These are phyloP conservation scores for Salarias fasciatus DNA, from an alignment of 2,797 vertebrate genomes.

Conservation along the genomic window DNA sequence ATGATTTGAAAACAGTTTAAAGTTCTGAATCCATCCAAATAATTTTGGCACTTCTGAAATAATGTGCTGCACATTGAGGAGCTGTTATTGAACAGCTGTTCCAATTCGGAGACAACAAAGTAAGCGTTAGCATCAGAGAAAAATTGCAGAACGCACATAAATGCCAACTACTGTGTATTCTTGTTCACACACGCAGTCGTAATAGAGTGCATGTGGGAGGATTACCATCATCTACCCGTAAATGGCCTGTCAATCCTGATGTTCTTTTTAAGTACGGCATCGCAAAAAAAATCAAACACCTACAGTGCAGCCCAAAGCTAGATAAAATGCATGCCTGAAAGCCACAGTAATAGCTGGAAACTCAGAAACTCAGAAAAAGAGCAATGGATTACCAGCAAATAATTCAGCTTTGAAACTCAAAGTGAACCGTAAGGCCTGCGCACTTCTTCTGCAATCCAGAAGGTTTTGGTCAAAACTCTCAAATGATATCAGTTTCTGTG, in stretches of 20 bases:
- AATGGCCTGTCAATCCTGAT: background rate
- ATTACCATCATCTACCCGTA: background rate
- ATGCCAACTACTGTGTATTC: background rate
- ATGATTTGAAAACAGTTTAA: slow-evolving; percentile 30
- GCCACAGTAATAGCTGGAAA: slow-evolving; percentile 4
- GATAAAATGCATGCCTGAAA: slow-evolving; percentile 1
- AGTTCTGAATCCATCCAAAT: slow-evolving; percentile 33
- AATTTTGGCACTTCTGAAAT: slow-evolving; percentile 33
- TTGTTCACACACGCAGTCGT: background rate
- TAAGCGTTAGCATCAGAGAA: slow-evolving; percentile 9
- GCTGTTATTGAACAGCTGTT: slow-evolving; percentile 39
- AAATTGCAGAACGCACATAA: slow-evolving; percentile 5
- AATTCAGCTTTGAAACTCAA: background rate
- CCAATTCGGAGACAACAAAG: slow-evolving; percentile 21
- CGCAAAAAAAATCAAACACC: background rate
- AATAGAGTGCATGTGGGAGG: background rate
- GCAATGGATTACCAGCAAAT: slow-evolving; percentile 9
- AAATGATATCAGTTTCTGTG: background rate
- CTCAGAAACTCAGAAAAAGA: slow-evolving; percentile 7
- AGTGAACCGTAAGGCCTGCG: too few species aligned
- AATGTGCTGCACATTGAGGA: slow-evolving; percentile 9
- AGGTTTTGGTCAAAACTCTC: background rate
- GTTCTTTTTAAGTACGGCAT: background rate
- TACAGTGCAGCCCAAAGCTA: background rate
- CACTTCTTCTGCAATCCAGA: background rate